Base-by-base conservation (phyloP, 2,113 vertebrate genomes). In the Myanophis thanlyinensis region DNA sequence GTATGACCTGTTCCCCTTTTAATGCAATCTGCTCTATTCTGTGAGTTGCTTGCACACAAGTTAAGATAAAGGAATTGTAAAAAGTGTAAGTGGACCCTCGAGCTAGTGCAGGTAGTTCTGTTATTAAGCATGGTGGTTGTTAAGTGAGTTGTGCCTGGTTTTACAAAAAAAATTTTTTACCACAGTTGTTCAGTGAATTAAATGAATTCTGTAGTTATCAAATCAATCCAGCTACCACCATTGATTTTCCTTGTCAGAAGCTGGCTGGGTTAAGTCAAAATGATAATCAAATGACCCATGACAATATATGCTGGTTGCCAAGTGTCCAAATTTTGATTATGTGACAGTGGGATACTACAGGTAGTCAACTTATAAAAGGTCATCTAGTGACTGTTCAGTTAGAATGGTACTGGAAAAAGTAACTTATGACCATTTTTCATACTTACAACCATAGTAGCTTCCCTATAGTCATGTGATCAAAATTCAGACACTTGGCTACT, bases 401-500 rank as follows among this genome's bases (percentile, higher is more conserved):
- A 59, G 25, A 10, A 59, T 59, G 25, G 56, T 59, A 11, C 9
- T 8, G 9, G 27, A 59, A 59, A 59, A 11, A 27, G 56, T 59
- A 25, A 27, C 2, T 59, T 27, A 27, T 27, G 8, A 59, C 9
- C 54, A 3, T 59, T 27, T 59, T 59, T 59, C 25, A 59, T 9
- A 27, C 8, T 27, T 27, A 59, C 3, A 8, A 10, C 3, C 2
- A 0, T 9, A 3, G 54, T 27, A 10, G 3, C 3, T 0, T 59
- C 54, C 25, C 54, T 9, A 25, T 25, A 27, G 22, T 27, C 25
- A 59, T 0, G 8, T 10, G 54, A 59, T 59, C 25, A 56, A 56
- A 56, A 56, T 56, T 56, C 54, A 56, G 23, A 56, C 2, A 23
- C 54, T 56, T 56, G 23, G 23, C 22, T 23, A 54, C 53, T 54